phyloP scores from a whole-genome alignment of 2,888 invertebrate species.

The Acanthococcus lagerstroemiae region DNA sequence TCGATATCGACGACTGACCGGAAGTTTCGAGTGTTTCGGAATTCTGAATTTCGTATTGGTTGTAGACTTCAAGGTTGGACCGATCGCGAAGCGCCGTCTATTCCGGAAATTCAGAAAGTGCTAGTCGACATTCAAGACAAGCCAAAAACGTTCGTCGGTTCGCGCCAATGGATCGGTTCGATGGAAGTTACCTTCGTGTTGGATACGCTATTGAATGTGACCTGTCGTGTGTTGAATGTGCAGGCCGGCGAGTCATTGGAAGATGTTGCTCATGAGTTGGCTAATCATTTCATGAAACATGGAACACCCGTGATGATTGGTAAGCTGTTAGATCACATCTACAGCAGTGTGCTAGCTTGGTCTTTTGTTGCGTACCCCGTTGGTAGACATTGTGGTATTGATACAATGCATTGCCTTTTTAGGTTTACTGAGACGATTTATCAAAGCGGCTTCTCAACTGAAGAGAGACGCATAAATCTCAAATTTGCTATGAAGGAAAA shows the following conservation, averaged over 20 bases:
- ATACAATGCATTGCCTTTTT: no score
- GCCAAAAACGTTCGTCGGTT: constrained; percentile 71
- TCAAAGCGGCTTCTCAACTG: no score
- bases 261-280: constrained; percentile 66
- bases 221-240: constrained; percentile 72
- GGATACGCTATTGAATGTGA: constrained; percentile 64
- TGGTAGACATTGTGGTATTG: no score
- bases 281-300: constrained; percentile 80
- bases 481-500: no score
- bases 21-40: not conserved
- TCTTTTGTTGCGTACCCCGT: no score
- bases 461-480: no score
- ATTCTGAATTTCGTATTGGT: not conserved
- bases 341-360: no score
- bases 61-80: constrained; percentile 70
- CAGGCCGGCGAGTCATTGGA: constrained; percentile 75
- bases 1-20: not conserved
- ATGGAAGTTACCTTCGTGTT: constrained; percentile 91
- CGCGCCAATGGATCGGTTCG: constrained; percentile 95
- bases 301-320: constrained; percentile 99
- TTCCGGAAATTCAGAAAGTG: constrained; percentile 82
- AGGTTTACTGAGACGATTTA: no score
- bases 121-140: constrained; percentile 93
- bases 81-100: constrained; percentile 63
- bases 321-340: no score